phyloP scores from a whole-genome alignment of 2,888 invertebrate species.

The Cheilosia vernalis region DNA sequence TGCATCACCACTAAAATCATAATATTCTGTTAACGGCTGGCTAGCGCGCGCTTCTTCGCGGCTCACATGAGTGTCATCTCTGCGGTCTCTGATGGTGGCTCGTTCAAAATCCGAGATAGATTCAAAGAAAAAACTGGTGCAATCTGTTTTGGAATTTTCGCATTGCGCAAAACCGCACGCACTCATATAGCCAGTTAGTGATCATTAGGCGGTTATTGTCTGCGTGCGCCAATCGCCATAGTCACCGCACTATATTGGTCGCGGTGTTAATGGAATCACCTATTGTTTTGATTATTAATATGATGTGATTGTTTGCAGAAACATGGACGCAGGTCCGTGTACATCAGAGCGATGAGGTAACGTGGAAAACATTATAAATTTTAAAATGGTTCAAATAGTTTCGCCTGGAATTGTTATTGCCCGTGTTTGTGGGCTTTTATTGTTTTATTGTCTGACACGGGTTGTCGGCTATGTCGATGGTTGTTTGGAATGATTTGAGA shows the following conservation, averaged over 20 bases:
- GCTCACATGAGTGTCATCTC: slow-evolving; percentile 47
- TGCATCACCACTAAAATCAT: background rate
- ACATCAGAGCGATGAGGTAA: slow-evolving; percentile 28
- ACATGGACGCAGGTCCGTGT: background rate
- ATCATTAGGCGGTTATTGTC: slow-evolving; percentile 30
- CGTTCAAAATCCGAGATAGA: no score
- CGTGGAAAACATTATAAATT: slow-evolving; percentile 1
- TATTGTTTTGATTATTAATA: slow-evolving; percentile 64
- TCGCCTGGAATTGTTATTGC: slow-evolving; percentile 23
- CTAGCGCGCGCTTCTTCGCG: slow-evolving; percentile 26
- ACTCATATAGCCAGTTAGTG: slow-evolving; percentile 13
- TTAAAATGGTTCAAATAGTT: slow-evolving; percentile 46
- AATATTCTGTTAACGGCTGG: slow-evolving; percentile 1
- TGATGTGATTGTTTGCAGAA: slow-evolving; percentile 36
- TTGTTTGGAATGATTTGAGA: slow-evolving; percentile 20
- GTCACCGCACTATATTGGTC: slow-evolving; percentile 27
- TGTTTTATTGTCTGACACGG: background rate
- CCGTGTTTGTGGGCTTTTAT: background rate
- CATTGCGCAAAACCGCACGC: slow-evolving; percentile 38
- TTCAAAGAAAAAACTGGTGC: background rate
- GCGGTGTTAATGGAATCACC: slow-evolving; percentile 61
- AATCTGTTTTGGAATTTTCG: slow-evolving; percentile 19
- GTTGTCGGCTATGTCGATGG: background rate
- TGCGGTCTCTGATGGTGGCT: background rate
- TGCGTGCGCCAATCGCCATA: slow-evolving; percentile 3